Evolutionary conservation across 2,113 vertebrate species (phyloP), one percentile per base, ranked within the genome.

Genomic region (Saguinus midas): DNA sequence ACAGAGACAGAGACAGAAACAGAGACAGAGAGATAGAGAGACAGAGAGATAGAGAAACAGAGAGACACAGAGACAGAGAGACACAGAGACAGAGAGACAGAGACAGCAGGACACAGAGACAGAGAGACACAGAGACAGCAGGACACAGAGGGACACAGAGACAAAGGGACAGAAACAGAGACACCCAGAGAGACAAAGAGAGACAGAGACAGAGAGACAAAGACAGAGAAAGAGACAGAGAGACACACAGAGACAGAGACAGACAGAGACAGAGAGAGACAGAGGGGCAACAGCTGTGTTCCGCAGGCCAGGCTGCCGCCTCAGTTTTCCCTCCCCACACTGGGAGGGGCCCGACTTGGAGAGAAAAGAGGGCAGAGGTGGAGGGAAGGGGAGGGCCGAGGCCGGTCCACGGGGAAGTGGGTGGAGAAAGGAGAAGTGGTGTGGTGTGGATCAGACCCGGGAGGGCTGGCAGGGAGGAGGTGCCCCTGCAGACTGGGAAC

Each of bases 341-440:
- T 3, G 8, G 68, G 80, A 20, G 25, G 40, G 64, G 11, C 11
- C 55, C 10, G 45, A 5, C 0, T 27, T 45, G 87, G 48, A 17
- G 25, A 64, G 73, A 73, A 20, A 20, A 23, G 57, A 27, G 16
- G 29, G 37, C 9, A n/a, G 21, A 4, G 6, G 57, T 0, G 3
- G 21, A 23, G 37, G 75, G 75, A 68, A 55, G 76, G 4, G 32
- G 21, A 12, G 1, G n/a, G 66, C 14, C 27, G 2, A 8, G 89
- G 72, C 45, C 12, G 18, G 45, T 40, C 25, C 0, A 14, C 0
- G 50, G 73, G 97, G 97, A 97, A 97, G 97, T 86, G 94, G 87
- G 40, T 29, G 32, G 9, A 32, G 94, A 94, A 98, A 96, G 96
- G 75, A 97, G 97, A 98, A 98, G 97, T 92, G 92, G 96, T 17